phyloP scores from a whole-genome alignment of 2,888 invertebrate genomes.

The Platycheirus albimanus region DNA sequence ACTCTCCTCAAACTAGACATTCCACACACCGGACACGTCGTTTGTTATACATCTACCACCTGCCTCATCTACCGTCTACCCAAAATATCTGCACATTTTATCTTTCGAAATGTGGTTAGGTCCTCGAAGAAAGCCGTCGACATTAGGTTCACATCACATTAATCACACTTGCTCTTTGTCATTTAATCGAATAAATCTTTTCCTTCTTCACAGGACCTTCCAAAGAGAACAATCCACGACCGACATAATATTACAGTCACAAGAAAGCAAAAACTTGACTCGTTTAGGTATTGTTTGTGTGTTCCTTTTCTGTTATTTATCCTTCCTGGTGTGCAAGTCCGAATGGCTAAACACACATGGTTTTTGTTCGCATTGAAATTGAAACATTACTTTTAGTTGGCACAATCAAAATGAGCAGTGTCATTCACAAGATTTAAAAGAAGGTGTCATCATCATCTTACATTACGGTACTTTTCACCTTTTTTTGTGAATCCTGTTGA shows the following conservation, averaged over 20 bases:
- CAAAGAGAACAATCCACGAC: neutral
- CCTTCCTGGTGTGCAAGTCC: slow-evolving; percentile 1
- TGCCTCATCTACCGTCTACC: no score
- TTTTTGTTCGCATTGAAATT: slow-evolving; percentile 1
- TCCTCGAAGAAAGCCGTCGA: slow-evolving; percentile 24
- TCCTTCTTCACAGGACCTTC: slow-evolving; percentile 37
- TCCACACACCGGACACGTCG: slow-evolving; percentile 8
- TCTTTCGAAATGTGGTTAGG: neutral
- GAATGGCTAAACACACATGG: slow-evolving; percentile 14
- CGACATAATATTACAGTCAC: no score
- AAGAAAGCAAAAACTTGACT: slow-evolving; percentile 16
- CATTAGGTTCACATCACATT: slow-evolving; percentile 57
- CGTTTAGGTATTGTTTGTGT: slow-evolving; percentile 19
- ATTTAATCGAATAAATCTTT: slow-evolving; percentile 61
- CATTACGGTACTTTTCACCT: neutral
- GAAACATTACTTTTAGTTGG: slow-evolving; percentile 35
- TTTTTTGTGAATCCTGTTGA: neutral
- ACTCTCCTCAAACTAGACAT: neutral
- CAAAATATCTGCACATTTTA: neutral
- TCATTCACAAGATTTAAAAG: slow-evolving; percentile 2
- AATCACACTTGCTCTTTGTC: slow-evolving; percentile 58
- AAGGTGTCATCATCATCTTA: neutral
- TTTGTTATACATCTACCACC: slow-evolving; percentile 3
- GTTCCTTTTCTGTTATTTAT: slow-evolving; percentile 61
- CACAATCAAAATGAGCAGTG: slow-evolving; percentile 7